Conservation (phyloP, 1,140 invertebrate genomes). For the Zaprionus kolodkinae region DNA sequence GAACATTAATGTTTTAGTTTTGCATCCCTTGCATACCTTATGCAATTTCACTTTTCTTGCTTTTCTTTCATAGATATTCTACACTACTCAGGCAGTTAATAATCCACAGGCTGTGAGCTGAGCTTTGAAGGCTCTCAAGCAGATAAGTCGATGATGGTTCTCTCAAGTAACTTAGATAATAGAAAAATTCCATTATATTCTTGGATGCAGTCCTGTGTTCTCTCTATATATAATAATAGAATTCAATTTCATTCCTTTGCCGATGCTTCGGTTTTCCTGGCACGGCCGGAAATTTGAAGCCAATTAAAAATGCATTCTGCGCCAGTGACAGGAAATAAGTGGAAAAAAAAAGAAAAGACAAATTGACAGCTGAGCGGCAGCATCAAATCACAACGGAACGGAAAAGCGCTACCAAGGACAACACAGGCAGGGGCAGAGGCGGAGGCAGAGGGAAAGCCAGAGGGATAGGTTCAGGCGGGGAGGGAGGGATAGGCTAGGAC, state of each 20-base stretch:
- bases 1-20: no score
- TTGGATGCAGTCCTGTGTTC: slow-evolving; percentile 14
- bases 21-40: no score
- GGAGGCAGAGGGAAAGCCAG: neutral
- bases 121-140: neutral
- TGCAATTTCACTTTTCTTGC: no score
- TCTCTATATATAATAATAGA: slow-evolving; percentile 48
- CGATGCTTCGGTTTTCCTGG: slow-evolving; percentile 42
- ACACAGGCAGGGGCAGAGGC: neutral
- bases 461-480: neutral
- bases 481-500: slow-evolving; percentile 19
- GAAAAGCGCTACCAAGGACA: slow-evolving; percentile 1
- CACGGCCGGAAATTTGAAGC: slow-evolving; percentile 70
- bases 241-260: slow-evolving; percentile 52
- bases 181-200: neutral
- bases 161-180: neutral
- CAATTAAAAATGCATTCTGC: slow-evolving; percentile 77
- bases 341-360: slow-evolving; percentile 54
- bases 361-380: slow-evolving; percentile 62
- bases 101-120: neutral
- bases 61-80: no score
- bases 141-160: neutral
- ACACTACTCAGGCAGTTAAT: neutral
- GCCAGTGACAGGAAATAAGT: slow-evolving; percentile 69
- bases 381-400: slow-evolving; percentile 28